Evolutionary conservation across 1,140 invertebrate genomes (phyloP).

Genomic region (Rhyzopertha dominica): DNA sequence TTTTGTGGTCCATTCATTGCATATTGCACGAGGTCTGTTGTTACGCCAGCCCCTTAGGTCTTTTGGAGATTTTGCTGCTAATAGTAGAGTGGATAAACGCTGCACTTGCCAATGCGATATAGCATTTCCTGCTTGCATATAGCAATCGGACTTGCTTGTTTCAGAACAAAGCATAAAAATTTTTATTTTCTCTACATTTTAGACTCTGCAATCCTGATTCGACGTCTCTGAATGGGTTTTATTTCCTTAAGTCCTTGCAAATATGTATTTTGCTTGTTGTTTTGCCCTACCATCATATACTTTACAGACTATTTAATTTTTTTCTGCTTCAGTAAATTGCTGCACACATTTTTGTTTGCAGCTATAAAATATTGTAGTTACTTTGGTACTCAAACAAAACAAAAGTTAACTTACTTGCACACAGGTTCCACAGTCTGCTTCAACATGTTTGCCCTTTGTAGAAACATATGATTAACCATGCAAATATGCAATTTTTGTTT

Average conservation of each 20-base stretch:
- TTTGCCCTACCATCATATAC: constrained; percentile 18
- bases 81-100: constrained; percentile 20
- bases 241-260: constrained; percentile 19
- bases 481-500: too few species aligned
- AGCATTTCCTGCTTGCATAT: constrained; percentile 23
- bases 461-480: too few species aligned
- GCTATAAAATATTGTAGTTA: constrained; percentile 16
- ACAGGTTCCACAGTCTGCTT: too few species aligned
- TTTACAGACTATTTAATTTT: constrained; percentile 14
- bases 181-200: constrained; percentile 7
- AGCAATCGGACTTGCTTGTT: constrained; percentile 9
- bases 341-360: constrained; percentile 20
- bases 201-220: constrained; percentile 7
- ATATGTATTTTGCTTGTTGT: constrained; percentile 24
- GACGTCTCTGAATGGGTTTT: constrained; percentile 15
- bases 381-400: not conserved
- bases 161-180: constrained; percentile 18
- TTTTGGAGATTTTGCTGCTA: constrained; percentile 13
- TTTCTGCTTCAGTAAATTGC: constrained; percentile 18
- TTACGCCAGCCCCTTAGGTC: constrained; percentile 20
- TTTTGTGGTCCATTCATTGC: constrained; percentile 15
- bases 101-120: constrained; percentile 17
- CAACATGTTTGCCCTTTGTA: too few species aligned
- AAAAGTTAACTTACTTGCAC: constrained; percentile 11
- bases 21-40: constrained; percentile 15